phyloP scores from a whole-genome alignment of 2,113 vertebrate genomes.

The Guaruba guarouba region DNA sequence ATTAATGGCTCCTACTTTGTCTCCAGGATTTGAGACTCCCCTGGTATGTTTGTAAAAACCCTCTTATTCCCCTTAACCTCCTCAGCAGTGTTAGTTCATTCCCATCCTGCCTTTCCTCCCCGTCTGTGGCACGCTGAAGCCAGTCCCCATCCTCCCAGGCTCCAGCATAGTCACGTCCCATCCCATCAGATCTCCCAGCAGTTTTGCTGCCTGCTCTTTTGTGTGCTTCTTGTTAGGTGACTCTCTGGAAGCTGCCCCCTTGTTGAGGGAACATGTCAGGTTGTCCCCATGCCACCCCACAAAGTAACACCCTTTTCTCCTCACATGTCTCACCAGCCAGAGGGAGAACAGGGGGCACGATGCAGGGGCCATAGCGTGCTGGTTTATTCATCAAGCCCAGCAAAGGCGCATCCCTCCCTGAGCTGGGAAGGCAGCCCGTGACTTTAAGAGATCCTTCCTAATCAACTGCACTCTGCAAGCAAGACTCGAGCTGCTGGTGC shows the following conservation, averaged over 20 bases:
- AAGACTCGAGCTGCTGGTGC: not conserved
- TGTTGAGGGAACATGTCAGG: too few relatives aligned
- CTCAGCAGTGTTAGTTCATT: not conserved
- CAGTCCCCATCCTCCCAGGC: not conserved
- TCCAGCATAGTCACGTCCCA: not conserved
- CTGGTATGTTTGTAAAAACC: constrained; percentile 36
- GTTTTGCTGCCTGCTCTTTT: not conserved
- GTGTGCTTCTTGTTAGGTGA: not conserved
- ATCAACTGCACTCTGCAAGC: not conserved
- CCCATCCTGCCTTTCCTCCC: not conserved
- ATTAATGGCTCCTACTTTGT: constrained; percentile 59
- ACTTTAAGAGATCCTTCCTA: not conserved
- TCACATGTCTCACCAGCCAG: rapidly evolving
- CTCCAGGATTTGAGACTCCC: constrained; percentile 35
- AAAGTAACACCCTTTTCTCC: not conserved
- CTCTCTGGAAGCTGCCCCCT: not conserved
- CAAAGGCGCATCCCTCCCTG: not conserved
- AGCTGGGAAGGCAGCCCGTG: not conserved
- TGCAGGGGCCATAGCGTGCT: not conserved
- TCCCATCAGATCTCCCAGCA: not conserved
- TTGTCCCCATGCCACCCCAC: not conserved
- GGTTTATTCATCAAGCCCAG: not conserved
- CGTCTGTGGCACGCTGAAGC: not conserved
- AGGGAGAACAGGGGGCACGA: rapidly evolving
- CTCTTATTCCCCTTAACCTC: constrained; percentile 4